These are phyloP conservation scores for Trichomalopsis sarcophagae DNA, from an alignment of 1,140 invertebrate species.

Conservation along the genomic window DNA sequence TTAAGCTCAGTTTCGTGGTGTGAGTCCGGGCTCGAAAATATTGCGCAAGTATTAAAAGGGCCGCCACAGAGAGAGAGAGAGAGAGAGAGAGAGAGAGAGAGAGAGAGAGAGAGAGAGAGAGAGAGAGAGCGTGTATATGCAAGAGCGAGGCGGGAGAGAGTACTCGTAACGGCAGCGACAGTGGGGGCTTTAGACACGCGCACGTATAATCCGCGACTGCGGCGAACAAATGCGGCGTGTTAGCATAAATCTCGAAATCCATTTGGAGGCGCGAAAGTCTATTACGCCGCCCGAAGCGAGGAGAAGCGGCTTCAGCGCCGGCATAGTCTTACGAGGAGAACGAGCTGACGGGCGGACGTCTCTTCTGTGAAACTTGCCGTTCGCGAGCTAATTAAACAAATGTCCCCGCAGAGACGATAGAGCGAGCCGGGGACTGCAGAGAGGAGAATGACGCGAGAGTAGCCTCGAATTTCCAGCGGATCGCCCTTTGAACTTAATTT, in stretches of 20 bases:
- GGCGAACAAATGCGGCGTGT: conserved; percentile 72
- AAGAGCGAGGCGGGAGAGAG: too few relatives aligned
- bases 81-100: background rate
- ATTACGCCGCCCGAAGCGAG: conserved; percentile 65
- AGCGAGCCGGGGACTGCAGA: background rate
- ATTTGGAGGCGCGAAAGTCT: conserved; percentile 72
- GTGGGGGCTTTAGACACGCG: conserved; percentile 58
- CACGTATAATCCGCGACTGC: conserved; percentile 61
- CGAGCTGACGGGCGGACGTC: conserved; percentile 55
- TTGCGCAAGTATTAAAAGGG: conserved; percentile 47
- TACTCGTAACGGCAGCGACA: background rate
- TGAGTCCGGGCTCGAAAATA: conserved; percentile 28
- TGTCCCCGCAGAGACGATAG: conserved; percentile 57
- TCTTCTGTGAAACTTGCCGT: conserved; percentile 57
- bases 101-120: too few relatives aligned
- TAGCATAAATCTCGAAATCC: conserved; percentile 75
- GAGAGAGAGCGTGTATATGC: too few relatives aligned
- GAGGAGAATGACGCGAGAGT: background rate
- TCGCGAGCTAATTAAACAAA: conserved; percentile 73
- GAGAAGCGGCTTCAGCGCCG: conserved; percentile 46
- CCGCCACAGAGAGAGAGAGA: background rate
- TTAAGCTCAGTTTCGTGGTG: conserved; percentile 8
- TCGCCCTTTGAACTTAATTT: conserved; percentile 67
- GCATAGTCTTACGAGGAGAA: conserved; percentile 53
- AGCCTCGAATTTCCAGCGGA: conserved; percentile 56